Evolutionary conservation across 2,888 invertebrate genomes (phyloP), one percentile per base, ranked within the genome.

Genomic region (Serripes groenlandicus): DNA sequence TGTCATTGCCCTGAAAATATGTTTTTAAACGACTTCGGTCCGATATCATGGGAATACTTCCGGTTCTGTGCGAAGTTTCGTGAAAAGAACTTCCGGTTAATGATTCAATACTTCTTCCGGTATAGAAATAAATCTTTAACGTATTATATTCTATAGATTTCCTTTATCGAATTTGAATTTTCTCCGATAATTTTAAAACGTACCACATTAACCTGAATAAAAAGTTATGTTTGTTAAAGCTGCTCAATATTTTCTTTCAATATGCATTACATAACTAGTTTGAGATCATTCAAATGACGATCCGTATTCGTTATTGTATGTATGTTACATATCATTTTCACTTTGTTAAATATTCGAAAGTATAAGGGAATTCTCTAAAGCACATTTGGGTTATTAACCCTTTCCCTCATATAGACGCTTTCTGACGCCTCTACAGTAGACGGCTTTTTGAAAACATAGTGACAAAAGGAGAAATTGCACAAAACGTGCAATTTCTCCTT

Each of bases 11-110:
- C n/a, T n/a, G n/a, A n/a, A n/a, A n/a, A n/a, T n/a, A n/a, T n/a
- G n/a, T n/a, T n/a, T n/a, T n/a, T n/a, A n/a, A n/a, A n/a, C n/a
- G n/a, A n/a, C n/a, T 34, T 32, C 32, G 34, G 5, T 62, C 62
- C 32, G 15, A 62, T 62, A 62, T 62, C 62, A 62, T 62, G 62
- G 62, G 34, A 62, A n/a, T 34, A 32, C 11, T 62, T 62, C 62
- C 62, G 62, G 62, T 34, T 62, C 34, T 26, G n/a, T n/a, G 34
- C 21, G 34, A 34, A 62, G 30, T 62, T 62, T 34, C 5, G n/a
- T n/a, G 62, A 21, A 62, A 62, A 62, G 62, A n/a, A 62, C 62
- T 62, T 62, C 62, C 62, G 62, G 21, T 62, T 30, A 62, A 62
- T 34, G n/a, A n/a, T n/a, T n/a, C n/a, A 11, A 58, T 28, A 58